Conservation (phyloP, 2,797 vertebrate species). For the Syngnathus acus region DNA sequence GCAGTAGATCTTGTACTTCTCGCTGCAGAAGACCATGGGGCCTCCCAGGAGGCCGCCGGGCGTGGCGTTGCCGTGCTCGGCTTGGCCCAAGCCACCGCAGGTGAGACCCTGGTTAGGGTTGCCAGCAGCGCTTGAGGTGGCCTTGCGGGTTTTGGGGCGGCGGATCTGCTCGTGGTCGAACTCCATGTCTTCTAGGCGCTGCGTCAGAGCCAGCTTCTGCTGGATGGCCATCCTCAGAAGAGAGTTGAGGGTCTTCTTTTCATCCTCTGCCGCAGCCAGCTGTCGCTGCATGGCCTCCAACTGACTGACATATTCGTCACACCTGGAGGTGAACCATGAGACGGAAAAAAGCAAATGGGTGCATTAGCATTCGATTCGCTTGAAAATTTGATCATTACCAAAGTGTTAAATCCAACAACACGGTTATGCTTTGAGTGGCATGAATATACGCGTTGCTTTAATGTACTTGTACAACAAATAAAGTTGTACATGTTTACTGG, state of each 20-base stretch:
- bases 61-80: conserved; percentile 67
- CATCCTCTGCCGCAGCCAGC: conserved; percentile 91
- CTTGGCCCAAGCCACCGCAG: conserved; percentile 71
- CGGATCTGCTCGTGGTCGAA: conserved; percentile 90
- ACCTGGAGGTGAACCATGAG: conserved; percentile 61
- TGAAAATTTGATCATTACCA: neutral
- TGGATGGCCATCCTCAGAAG: conserved; percentile 98
- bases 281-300: conserved; percentile 98
- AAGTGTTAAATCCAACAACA: neutral
- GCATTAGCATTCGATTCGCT: neutral
- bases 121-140: conserved; percentile 56
- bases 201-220: conserved; percentile 96
- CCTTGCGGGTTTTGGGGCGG: conserved; percentile 74
- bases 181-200: conserved; percentile 95
- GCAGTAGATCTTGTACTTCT: conserved; percentile 98
- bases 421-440: neutral
- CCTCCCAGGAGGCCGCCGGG: conserved; percentile 65
- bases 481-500: neutral
- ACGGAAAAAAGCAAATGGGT: neutral
- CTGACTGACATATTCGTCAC: conserved; percentile 95
- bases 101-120: conserved; percentile 77
- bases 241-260: conserved; percentile 98
- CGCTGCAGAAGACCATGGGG: conserved; percentile 83
- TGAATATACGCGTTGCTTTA: neutral
- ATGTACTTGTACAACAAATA: neutral